These are phyloP conservation scores for Cheilosia urbana DNA, from an alignment of 2,888 invertebrate species.

Conservation along the genomic window DNA sequence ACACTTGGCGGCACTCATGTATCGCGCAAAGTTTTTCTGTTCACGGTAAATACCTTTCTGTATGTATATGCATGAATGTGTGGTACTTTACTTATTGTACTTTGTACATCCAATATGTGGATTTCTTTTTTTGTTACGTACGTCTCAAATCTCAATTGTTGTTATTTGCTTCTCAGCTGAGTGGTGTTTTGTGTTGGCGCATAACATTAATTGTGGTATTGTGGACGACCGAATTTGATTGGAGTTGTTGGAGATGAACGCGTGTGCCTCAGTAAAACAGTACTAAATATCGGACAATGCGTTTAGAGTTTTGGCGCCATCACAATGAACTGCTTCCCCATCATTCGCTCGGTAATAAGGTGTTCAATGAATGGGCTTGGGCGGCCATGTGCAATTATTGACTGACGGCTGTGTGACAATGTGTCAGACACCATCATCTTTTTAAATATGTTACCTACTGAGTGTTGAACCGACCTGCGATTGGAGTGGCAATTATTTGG, in stretches of 20 bases:
- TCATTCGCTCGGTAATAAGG: not conserved
- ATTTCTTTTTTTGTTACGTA: not conserved
- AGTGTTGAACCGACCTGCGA: not conserved
- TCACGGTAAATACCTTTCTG: slow-evolving; percentile 20
- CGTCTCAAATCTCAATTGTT: slow-evolving; percentile 21
- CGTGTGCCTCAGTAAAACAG: not conserved
- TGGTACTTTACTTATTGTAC: no score
- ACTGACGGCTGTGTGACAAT: not conserved
- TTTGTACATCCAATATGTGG: no score
- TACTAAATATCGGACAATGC: not conserved
- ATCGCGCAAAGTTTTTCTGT: slow-evolving; percentile 11
- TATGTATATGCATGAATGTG: not conserved
- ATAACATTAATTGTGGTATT: not conserved
- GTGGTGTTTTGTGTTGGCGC: not conserved
- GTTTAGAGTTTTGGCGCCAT: no score
- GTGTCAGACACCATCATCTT: no score
- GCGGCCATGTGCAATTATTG: not conserved
- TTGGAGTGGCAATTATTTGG: no score
- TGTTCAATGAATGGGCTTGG: not conserved
- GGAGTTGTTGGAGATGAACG: not conserved
- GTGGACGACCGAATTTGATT: not conserved
- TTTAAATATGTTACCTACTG: no score
- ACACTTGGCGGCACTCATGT: slow-evolving; percentile 14
- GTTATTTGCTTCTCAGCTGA: slow-evolving; percentile 8
- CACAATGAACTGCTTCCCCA: not conserved